Percentiles rank a stretch among this genome's conserved stretches.
These are phyloP conservation scores for Coregonus suidteri DNA, from an alignment of 2,797 vertebrate species.

Conservation along the genomic window DNA sequence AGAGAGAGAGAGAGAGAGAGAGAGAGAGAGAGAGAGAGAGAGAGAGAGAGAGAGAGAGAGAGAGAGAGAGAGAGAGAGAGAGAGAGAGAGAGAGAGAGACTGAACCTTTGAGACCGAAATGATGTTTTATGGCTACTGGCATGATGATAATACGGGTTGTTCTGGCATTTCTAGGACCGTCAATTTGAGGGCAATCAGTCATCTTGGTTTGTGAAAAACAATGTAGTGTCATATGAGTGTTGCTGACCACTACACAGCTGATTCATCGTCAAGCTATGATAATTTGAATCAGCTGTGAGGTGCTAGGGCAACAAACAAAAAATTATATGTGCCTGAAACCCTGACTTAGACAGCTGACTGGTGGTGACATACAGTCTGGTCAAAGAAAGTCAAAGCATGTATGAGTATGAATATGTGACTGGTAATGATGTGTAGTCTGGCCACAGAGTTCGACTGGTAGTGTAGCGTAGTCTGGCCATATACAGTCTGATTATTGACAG, in stretches of 20 bases:
- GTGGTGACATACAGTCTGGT: not conserved
- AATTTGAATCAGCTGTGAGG: no score
- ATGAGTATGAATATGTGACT: not conserved
- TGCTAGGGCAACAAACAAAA: no score
- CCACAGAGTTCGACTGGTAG: not conserved
- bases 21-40: no score
- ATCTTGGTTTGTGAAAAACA: constrained; percentile 2
- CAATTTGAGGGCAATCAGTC: constrained; percentile 16
- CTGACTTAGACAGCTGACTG: not conserved
- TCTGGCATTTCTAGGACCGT: constrained; percentile 41
- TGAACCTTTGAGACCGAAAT: constrained; percentile 70
- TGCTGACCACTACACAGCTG: not conserved
- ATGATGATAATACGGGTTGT: constrained; percentile 55
- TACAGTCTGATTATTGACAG: no score
- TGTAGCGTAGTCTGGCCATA: not conserved
- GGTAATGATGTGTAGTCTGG: not conserved
- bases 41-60: no score
- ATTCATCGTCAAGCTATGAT: no score
- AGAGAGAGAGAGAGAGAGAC: constrained; percentile 27
- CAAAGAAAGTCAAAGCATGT: not conserved
- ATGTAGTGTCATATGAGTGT: no score
- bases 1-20: no score
- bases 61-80: no score
- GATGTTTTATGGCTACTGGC: constrained; percentile 62
- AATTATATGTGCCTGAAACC: no score